Conservation (phyloP, 2,113 vertebrate genomes). For the Colinus virginianus region DNA sequence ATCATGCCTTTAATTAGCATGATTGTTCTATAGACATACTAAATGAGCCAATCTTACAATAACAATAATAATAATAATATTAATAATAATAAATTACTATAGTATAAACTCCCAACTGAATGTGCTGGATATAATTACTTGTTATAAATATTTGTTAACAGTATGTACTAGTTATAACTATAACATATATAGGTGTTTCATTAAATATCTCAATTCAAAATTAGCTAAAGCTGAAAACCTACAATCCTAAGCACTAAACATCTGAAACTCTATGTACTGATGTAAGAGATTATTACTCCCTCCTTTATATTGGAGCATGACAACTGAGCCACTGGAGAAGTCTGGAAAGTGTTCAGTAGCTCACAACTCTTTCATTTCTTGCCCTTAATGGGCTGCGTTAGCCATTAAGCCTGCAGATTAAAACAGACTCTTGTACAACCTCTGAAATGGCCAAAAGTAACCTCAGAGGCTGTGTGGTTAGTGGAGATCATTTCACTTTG, state of each 20-base stretch:
- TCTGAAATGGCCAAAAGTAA: neutral
- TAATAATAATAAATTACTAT: neutral
- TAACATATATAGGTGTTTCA: neutral
- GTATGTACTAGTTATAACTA: neutral
- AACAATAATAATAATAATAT: too few species aligned
- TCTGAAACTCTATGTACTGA: neutral
- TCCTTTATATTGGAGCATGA: too few species aligned
- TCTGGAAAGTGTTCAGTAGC: neutral
- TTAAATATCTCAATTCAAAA: neutral
- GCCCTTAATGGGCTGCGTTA: neutral
- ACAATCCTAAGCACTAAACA: neutral
- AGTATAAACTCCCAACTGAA: neutral
- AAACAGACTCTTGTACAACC: neutral
- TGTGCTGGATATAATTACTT: neutral
- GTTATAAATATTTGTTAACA: neutral
- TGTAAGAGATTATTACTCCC: too few species aligned
- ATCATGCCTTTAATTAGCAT: neutral
- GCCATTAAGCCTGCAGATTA: neutral
- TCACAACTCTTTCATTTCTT: slow-evolving; percentile 23
- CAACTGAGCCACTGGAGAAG: neutral
- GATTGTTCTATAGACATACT: neutral
- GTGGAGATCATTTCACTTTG: neutral
- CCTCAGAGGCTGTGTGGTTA: neutral
- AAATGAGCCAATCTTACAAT: neutral
- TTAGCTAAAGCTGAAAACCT: neutral